Conservation (phyloP, 1,140 invertebrate genomes). For the Drosophila varians region DNA sequence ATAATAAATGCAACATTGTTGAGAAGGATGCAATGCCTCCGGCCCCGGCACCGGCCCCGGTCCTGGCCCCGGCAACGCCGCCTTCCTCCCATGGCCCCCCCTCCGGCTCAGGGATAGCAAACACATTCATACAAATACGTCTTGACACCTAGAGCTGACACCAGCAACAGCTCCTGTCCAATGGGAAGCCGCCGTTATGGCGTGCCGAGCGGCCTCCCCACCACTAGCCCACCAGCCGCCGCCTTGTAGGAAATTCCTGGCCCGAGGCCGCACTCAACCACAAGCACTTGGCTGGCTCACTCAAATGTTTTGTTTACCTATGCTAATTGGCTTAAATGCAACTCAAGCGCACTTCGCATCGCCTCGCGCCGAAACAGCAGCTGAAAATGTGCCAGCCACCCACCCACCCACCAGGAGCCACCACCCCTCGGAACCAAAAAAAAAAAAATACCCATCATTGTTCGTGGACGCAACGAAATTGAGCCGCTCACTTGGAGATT, state of each 20-base stretch:
- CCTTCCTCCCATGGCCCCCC: neutral
- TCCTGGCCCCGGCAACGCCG: no score
- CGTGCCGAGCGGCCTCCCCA: neutral
- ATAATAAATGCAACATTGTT: slow-evolving; percentile 80
- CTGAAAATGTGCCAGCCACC: slow-evolving; percentile 25
- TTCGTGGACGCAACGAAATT: slow-evolving; percentile 71
- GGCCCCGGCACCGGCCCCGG: no score
- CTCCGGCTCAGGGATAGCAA: slow-evolving; percentile 50
- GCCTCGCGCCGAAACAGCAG: slow-evolving; percentile 58
- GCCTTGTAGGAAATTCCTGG: slow-evolving; percentile 17
- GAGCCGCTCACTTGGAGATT: slow-evolving; percentile 49
- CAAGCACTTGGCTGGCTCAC: slow-evolving; percentile 75
- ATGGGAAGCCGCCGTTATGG: slow-evolving; percentile 12
- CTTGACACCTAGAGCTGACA: slow-evolving; percentile 65
- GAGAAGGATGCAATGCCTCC: slow-evolving; percentile 34
- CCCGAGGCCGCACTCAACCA: slow-evolving; percentile 63
- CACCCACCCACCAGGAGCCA: neutral
- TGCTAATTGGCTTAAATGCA: slow-evolving; percentile 82
- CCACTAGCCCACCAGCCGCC: neutral
- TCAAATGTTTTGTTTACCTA: slow-evolving; percentile 82
- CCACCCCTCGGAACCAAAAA: slow-evolving; percentile 2
- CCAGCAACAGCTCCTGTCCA: slow-evolving; percentile 31
- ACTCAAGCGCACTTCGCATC: slow-evolving; percentile 76
- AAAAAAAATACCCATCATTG: slow-evolving; percentile 48
- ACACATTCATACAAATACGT: slow-evolving; percentile 66